Evolutionary conservation across 2,888 invertebrate species (phyloP).

Genomic region (Dusona sp.): DNA sequence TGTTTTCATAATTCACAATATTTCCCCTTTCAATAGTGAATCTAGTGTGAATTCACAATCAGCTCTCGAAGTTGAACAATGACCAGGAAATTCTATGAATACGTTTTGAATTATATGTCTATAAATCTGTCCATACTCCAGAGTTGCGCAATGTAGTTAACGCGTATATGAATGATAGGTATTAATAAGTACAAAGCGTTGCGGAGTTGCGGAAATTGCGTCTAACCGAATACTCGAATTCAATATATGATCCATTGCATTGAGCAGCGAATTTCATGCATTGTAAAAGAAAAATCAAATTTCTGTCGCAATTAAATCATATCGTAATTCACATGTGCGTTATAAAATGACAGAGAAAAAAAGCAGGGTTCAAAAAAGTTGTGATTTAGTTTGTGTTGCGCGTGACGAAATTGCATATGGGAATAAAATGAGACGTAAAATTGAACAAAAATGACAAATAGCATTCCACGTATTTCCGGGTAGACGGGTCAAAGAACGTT

Average conservation of each 20-base stretch:
- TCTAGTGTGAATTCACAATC: constrained; percentile 19
- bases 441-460: constrained; percentile 35
- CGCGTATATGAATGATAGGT: constrained; percentile 1
- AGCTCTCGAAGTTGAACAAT: constrained; percentile 39
- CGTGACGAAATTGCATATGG: neutral
- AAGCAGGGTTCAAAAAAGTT: neutral
- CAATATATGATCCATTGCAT: neutral
- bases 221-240: neutral
- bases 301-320: neutral
- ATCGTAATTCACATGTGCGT: no score
- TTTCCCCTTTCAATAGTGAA: neutral
- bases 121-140: constrained; percentile 3
- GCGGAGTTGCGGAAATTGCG: neutral
- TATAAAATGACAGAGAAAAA: neutral
- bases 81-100: constrained; percentile 38
- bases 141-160: constrained; percentile 11
- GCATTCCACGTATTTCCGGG: constrained; percentile 17
- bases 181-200: neutral
- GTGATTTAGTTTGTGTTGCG: neutral
- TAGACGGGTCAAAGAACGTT: constrained; percentile 18
- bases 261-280: neutral
- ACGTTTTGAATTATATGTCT: constrained; percentile 22
- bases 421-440: constrained; percentile 33
- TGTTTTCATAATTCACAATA: constrained; percentile 24
- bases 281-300: neutral